Base-by-base conservation (phyloP, 2,888 invertebrate species). In the Lordiphosa andalusiaca region DNA sequence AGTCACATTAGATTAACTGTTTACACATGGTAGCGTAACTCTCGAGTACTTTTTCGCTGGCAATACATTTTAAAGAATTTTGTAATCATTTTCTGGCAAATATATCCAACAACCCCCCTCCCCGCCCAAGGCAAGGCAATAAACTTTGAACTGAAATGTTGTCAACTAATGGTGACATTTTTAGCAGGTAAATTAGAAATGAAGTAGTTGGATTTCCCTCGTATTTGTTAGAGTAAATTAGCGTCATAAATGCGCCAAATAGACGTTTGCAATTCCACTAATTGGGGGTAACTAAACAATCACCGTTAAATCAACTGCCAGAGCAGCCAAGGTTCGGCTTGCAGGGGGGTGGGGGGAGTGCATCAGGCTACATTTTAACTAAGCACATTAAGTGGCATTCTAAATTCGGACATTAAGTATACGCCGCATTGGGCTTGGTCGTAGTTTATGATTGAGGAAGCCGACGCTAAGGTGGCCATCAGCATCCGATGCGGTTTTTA, bases 111-210 rank as follows among this genome's bases (percentile, higher is more conserved):
- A n/a, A n/a, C n/a, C n/a, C n/a, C n/a, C n/a, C 16, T 1, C n/a
- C 13, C 30, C 16, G 13, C 7, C 16, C 42, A 2, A 5, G 42
- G 25, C 13, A 5, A 16, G 30, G 25, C 16, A 44, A 33, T 10
- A 33, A 44, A 44, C 44, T 44, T 44, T 40, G 5, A 48, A 13
- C 39, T 23, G 10, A 53, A n/a, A 39, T 44, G 48, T n/a, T 66
- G 47, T 16, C 42, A 5, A 35, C 38, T 12, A 39, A 42, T 52
- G 19, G 50, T 59, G 53, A 56, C 36, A 56, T 33, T 66, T 50
- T 61, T 75, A 53, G 41, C 70, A 40, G 44, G 42, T 39, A 66
- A 54, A 65, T 58, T 67, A 49, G 33, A 76, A 56, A 61, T 41
- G 13, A 66, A 12, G 7, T 35, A 50, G 36, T 54, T 25, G 21